Evolutionary conservation across 1,140 invertebrate genomes (phyloP), one percentile per base, ranked within the genome.

Genomic region (Matsumurasca onukii): DNA sequence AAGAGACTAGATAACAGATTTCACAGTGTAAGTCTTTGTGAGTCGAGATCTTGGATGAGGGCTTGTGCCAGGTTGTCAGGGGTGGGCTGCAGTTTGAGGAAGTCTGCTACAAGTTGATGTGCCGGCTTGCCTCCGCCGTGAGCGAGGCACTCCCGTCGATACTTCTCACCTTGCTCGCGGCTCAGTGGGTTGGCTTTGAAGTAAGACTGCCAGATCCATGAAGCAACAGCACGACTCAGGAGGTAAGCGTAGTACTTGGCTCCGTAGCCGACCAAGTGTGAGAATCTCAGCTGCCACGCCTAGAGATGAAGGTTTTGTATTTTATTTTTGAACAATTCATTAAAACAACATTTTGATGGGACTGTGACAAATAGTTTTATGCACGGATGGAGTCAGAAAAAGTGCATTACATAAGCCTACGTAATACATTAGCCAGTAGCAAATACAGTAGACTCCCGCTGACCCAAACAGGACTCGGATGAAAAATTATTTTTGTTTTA

Each of bases 201-300:
- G 75, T 91, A 91, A 22, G 86, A 86, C 74, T 94, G 88, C 97
- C 97, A 99, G 70, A 98, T 96, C 82, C 89, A 89, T 29, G 93
- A 92, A 0, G 97, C 96, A 45, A 98, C 88, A 24, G 96, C 93
- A 73, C 93, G 86, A 0, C 97, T 98, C 75, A 98, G 90, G 57
- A 98, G 81, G 81, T 99, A 99, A 0, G 97, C 93, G 79, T 99
- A 99, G 82, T 99, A 99, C 80, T 98, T 98, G 0, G 95, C 96
- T 31, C 97, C 98, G 80, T 99, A 99, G 1, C 96, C 95, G 3
- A 98, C 93, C 31, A 99, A 81, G 81, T 99, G 98, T 67, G 94
- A 92, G 83, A 99, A 99, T 59, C 97, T 84, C 69, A 97, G 85
- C 77, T 99, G 97, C 94, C 95, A 98, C 13, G 97, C 95, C 86